phyloP scores from a whole-genome alignment of 2,888 invertebrate genomes.

The Caenorhabditis angaria region DNA sequence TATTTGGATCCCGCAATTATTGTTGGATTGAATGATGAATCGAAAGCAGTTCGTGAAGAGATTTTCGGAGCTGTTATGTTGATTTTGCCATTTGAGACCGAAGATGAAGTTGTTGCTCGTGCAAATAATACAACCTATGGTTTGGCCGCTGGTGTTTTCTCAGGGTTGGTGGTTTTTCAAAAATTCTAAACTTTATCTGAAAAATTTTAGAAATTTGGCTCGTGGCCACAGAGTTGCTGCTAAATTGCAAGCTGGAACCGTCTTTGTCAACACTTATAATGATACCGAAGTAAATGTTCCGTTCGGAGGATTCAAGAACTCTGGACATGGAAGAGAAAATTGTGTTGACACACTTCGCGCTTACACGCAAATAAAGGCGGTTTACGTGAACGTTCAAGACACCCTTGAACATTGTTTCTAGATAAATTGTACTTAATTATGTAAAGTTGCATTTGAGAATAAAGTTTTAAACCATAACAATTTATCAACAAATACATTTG shows the following conservation, averaged over 20 bases:
- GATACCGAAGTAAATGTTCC: slow-evolving; percentile 69
- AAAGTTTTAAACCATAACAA: slow-evolving; percentile 34
- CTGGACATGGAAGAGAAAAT: slow-evolving; percentile 77
- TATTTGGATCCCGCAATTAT: slow-evolving; percentile 76
- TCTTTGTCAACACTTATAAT: slow-evolving; percentile 78
- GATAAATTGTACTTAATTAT: slow-evolving; percentile 10
- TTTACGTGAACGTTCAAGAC: slow-evolving; percentile 63
- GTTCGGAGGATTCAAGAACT: slow-evolving; percentile 76
- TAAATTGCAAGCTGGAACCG: slow-evolving; percentile 75
- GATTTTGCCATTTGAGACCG: slow-evolving; percentile 75
- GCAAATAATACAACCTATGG: slow-evolving; percentile 77
- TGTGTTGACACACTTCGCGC: slow-evolving; percentile 75
- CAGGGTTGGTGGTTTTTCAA: slow-evolving; percentile 72
- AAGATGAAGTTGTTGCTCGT: slow-evolving; percentile 74
- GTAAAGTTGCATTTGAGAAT: slow-evolving; percentile 5
- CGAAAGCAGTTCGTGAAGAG: slow-evolving; percentile 73
- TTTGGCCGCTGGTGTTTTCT: slow-evolving; percentile 77
- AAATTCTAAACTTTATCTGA: not conserved
- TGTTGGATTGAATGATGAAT: slow-evolving; percentile 70
- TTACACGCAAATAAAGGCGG: slow-evolving; percentile 76
- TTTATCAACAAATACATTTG: slow-evolving; percentile 38
- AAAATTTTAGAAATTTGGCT: slow-evolving; percentile 74
- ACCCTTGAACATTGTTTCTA: slow-evolving; percentile 51
- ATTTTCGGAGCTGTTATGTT: slow-evolving; percentile 77
- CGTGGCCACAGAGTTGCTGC: slow-evolving; percentile 75